phyloP scores from a whole-genome alignment of 1,140 invertebrate species.

The Leptopilina boulardi region DNA sequence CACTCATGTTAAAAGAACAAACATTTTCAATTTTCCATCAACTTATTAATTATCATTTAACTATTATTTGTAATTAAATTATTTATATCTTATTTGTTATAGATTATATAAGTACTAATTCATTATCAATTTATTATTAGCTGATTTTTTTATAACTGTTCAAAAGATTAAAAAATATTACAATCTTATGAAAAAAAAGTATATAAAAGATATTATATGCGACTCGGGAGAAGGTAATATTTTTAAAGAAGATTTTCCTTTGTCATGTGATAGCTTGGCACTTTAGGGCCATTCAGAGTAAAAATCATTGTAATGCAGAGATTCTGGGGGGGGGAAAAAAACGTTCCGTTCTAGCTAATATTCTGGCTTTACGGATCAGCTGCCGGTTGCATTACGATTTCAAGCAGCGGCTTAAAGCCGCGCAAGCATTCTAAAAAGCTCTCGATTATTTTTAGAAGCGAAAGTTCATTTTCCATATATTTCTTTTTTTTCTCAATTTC shows the following conservation, averaged over 20 bases:
- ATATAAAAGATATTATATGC: background rate
- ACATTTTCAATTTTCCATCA: background rate
- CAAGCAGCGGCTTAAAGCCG: constrained; percentile 25
- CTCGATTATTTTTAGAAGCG: constrained; percentile 22
- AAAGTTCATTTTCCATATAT: constrained; percentile 18
- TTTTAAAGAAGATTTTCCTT: background rate
- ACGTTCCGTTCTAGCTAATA: constrained; percentile 24
- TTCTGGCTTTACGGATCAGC: constrained; percentile 24
- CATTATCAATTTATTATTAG: no score
- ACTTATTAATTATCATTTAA: background rate
- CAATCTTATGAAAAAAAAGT: background rate
- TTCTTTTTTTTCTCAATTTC: no score
- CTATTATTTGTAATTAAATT: no score
- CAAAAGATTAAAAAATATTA: background rate
- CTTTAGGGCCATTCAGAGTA: constrained; percentile 6
- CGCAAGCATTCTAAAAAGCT: constrained; percentile 28
- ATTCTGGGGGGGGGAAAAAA: constrained; percentile 1
- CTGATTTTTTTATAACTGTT: no score
- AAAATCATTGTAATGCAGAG: constrained; percentile 18
- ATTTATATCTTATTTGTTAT: no score
- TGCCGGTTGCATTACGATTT: constrained; percentile 8
- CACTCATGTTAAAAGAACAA: background rate
- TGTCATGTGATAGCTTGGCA: background rate
- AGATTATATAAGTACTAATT: no score
- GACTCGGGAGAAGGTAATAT: background rate